Percentiles rank a stretch among this genome's conserved stretches.
phyloP scores from a whole-genome alignment of 2,797 vertebrate species.

The Acanthis flammea region DNA sequence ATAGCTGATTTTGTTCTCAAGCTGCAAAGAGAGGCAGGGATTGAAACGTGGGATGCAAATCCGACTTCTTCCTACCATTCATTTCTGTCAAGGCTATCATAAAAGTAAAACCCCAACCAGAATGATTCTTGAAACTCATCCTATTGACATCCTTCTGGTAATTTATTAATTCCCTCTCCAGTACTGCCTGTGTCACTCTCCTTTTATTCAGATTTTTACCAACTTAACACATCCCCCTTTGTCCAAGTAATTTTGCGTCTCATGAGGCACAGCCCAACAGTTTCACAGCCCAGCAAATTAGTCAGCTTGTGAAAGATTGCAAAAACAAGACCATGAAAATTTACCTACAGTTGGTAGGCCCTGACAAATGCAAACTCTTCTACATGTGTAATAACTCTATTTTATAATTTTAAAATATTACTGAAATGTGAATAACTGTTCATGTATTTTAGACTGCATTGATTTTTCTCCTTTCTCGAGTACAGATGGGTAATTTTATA shows the following conservation, averaged over 20 bases:
- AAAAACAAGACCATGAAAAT: neutral
- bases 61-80: neutral
- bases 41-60: neutral
- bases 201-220: neutral
- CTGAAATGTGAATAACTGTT: neutral
- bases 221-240: neutral
- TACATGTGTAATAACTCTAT: neutral
- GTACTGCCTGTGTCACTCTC: neutral
- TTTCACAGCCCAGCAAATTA: neutral
- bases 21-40: constrained; percentile 37
- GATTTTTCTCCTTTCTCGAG: neutral
- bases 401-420: neutral
- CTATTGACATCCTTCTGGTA: neutral
- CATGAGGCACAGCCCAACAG: neutral
- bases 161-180: neutral
- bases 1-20: constrained; percentile 76
- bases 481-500: neutral
- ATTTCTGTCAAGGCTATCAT: neutral
- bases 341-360: neutral
- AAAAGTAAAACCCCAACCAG: neutral
- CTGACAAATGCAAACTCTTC: neutral
- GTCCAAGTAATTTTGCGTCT: neutral
- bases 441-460: neutral
- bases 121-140: neutral
- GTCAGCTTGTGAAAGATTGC: neutral